Conservation (phyloP, 2,888 invertebrate genomes). For the Odontocerum albicorne region DNA sequence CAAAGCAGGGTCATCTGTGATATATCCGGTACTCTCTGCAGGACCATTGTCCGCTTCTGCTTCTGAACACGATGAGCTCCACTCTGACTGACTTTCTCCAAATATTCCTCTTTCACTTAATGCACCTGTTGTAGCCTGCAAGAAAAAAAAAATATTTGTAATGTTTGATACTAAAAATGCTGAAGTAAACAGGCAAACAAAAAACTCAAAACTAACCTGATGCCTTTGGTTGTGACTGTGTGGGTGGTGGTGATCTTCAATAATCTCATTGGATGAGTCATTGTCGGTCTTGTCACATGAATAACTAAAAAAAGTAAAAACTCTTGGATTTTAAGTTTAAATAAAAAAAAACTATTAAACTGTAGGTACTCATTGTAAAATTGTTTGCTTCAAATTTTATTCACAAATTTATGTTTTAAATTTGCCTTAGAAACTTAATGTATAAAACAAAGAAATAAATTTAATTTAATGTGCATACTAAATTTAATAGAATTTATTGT, state of each 20-base stretch:
- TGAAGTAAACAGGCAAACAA: neutral
- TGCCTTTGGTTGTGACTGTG: conserved; percentile 28
- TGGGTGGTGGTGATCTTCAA: conserved; percentile 31
- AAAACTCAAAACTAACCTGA: conserved; percentile 21
- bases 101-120: conserved; percentile 40
- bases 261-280: conserved; percentile 36
- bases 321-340: too few species aligned
- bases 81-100: conserved; percentile 79
- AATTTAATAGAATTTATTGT: too few species aligned
- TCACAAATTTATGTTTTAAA: too few species aligned
- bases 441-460: too few species aligned
- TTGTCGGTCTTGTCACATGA: conserved; percentile 36
- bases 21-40: conserved; percentile 77
- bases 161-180: neutral
- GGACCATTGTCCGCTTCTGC: conserved; percentile 55
- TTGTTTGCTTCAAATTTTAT: too few species aligned
- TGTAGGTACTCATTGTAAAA: too few species aligned
- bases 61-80: conserved; percentile 67
- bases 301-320: conserved; percentile 34
- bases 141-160: neutral
- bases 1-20: conserved; percentile 84
- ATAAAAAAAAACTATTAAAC: too few species aligned
- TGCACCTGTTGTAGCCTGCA: conserved; percentile 18
- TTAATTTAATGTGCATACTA: too few species aligned
- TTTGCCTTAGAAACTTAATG: too few species aligned